These are phyloP conservation scores for Orycteropus afer DNA, from an alignment of 2,113 vertebrate species.

Conservation along the genomic window DNA sequence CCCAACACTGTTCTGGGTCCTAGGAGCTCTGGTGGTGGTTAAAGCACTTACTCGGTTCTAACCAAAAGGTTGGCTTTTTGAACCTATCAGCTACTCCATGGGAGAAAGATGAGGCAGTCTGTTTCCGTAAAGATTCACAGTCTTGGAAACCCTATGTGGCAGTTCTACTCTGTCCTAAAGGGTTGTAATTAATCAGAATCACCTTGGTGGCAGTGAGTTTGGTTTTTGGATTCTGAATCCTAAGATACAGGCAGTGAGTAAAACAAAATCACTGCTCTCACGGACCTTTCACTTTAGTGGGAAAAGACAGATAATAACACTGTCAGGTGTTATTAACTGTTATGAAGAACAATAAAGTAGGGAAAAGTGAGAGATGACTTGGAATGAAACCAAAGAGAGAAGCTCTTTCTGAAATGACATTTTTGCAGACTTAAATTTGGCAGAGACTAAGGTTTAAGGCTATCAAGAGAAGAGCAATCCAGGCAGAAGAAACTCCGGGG, in stretches of 20 bases:
- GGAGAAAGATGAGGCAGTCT: too few relatives aligned
- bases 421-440: background rate
- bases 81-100: too few relatives aligned
- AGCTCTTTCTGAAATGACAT: background rate
- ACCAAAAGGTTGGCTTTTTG: too few relatives aligned
- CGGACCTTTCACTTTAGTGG: background rate
- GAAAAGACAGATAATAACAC: conserved; percentile 4
- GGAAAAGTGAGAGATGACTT: background rate
- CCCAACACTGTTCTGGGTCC: background rate
- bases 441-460: background rate
- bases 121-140: too few relatives aligned
- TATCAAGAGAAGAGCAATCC: background rate
- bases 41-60: too few relatives aligned
- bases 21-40: too few relatives aligned
- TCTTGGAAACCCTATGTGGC: too few relatives aligned
- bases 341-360: background rate
- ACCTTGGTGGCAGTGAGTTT: too few relatives aligned
- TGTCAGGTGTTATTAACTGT: background rate
- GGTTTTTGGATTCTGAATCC: too few relatives aligned
- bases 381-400: background rate
- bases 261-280: background rate
- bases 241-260: background rate
- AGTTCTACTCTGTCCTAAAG: too few relatives aligned
- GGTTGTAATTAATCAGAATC: too few relatives aligned
- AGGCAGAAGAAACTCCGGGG: background rate